Evolutionary conservation across 64 coral and sea anemone species (phyloP).

Genomic region (Actinia tenebrosa): DNA sequence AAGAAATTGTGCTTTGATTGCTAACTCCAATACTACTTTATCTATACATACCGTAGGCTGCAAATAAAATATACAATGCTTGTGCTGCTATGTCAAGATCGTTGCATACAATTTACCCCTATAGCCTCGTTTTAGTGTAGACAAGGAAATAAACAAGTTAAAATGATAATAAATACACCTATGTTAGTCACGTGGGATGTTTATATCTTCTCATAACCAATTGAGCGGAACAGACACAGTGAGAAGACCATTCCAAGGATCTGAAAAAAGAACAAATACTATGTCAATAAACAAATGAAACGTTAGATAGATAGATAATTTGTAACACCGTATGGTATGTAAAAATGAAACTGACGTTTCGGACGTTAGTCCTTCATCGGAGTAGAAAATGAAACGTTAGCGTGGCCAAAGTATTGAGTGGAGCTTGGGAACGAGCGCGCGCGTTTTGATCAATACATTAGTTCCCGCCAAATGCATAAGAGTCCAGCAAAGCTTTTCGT

Average conservation of each 20-base stretch:
- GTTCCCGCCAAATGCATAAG: too few species aligned
- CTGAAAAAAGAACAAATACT: constrained; percentile 24
- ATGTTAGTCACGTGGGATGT: neutral
- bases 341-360: too few species aligned
- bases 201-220: constrained; percentile 98
- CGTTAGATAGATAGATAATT: too few species aligned
- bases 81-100: neutral
- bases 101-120: neutral
- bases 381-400: too few species aligned
- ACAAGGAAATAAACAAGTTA: neutral
- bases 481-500: too few species aligned
- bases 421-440: too few species aligned
- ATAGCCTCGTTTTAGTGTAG: neutral
- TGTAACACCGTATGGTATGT: too few species aligned
- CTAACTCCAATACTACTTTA: neutral
- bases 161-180: neutral
- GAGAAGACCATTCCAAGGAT: constrained; percentile 88
- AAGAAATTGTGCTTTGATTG: neutral
- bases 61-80: neutral
- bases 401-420: too few species aligned
- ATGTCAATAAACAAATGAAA: neutral
- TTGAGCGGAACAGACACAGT: constrained; percentile 84
- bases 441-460: too few species aligned
- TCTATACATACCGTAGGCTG: neutral
- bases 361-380: too few species aligned